Evolutionary conservation across 2,797 vertebrate genomes (phyloP).

Genomic region (Salarias fasciatus): DNA sequence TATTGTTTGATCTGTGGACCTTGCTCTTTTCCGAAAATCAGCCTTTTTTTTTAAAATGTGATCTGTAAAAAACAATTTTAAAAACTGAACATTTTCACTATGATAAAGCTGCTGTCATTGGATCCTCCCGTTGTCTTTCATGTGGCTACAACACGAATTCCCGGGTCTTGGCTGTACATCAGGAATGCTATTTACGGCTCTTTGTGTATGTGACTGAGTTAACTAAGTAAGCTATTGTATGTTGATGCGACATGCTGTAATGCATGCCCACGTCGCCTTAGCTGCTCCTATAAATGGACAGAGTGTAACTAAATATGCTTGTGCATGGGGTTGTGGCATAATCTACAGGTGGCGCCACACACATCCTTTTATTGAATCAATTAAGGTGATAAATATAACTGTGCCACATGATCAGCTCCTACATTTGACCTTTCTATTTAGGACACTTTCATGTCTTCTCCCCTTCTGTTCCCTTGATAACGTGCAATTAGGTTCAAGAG

Average conservation of each 20-base stretch:
- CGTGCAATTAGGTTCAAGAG: too few relatives aligned
- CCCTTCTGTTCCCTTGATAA: conserved; percentile 26
- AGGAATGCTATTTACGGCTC: conserved; percentile 57
- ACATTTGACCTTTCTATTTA: conserved; percentile 64
- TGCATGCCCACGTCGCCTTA: conserved; percentile 52
- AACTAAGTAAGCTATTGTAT: conserved; percentile 57
- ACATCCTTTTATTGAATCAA: conserved; percentile 74
- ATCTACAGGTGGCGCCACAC: conserved; percentile 81
- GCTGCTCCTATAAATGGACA: conserved; percentile 72
- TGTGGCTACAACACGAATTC: conserved; percentile 16
- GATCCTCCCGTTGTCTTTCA: conserved; percentile 40
- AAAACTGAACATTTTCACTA: conserved; percentile 58
- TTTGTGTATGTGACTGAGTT: conserved; percentile 26
- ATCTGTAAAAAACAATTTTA: conserved; percentile 69
- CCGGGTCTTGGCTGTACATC: conserved; percentile 14
- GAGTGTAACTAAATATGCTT: conserved; percentile 71
- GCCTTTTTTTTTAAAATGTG: conserved; percentile 41
- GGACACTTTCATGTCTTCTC: conserved; percentile 63
- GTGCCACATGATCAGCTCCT: conserved; percentile 56
- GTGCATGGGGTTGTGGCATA: conserved; percentile 60
- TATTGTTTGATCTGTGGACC: conserved; percentile 20
- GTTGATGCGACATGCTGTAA: conserved; percentile 57
- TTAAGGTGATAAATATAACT: conserved; percentile 76
- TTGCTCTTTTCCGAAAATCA: conserved; percentile 42
- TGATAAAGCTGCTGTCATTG: conserved; percentile 66